Conservation (phyloP, 2,797 vertebrate genomes). For the Coregonus suidteri region DNA sequence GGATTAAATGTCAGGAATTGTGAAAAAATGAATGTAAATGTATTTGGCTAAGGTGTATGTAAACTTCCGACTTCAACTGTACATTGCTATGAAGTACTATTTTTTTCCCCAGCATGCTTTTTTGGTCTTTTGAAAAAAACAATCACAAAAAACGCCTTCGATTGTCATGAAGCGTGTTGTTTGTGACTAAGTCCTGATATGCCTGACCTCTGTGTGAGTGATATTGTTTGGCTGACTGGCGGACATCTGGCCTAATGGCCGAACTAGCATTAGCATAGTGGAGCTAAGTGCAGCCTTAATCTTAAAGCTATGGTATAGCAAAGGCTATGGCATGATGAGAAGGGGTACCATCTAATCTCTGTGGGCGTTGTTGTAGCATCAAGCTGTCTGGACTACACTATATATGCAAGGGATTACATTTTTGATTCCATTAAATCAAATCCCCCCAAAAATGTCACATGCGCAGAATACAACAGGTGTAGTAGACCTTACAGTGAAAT, state of each 20-base stretch:
- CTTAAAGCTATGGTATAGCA: not conserved
- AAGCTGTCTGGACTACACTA: not conserved
- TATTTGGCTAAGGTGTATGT: no score
- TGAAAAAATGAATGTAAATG: no score
- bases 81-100: not conserved
- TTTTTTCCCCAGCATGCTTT: not conserved
- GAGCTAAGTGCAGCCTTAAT: not conserved
- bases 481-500: no score
- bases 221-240: not conserved
- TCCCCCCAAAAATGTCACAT: no score
- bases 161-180: not conserved
- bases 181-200: not conserved
- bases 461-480: no score
- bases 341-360: constrained; percentile 4
- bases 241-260: not conserved
- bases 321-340: not conserved
- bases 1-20: no score
- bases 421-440: not conserved
- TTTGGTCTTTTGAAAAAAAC: not conserved
- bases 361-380: not conserved
- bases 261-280: not conserved
- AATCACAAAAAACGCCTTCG: not conserved
- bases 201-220: not conserved
- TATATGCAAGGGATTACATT: constrained; percentile 14
- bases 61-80: no score